Base-by-base conservation (phyloP, 2,797 vertebrate species). In the Ptychadena robeensis region DNA sequence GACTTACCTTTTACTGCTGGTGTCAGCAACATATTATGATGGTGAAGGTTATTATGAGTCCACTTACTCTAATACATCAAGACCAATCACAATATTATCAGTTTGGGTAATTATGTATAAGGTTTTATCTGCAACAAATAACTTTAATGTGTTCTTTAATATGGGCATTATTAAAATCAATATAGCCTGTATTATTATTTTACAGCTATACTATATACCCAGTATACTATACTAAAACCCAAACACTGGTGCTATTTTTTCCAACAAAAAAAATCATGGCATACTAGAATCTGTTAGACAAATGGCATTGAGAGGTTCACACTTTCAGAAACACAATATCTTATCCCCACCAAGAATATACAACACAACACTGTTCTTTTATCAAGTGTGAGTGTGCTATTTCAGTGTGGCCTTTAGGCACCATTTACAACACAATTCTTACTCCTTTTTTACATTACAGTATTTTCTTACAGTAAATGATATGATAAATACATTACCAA, bases 391-490 rank as follows among this genome's bases (percentile, higher is more conserved):
- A 22, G 44, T 37, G 40, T 79, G 65, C 22, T 57, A 37, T 68
- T 35, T 79, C 44, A 7, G 18, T 0, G 2, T 44, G 44, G 40
- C 28, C 48, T 79, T 69, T 22, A 68, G 57, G 76, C 8, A 35
- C 65, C 65, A 57, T 59, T 79, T 79, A 57, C 30, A 53, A 66
- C n/a, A 61, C 9, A n/a, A 5, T 53, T 73, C 25, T 67, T 74
- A 66, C 75, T 48, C 9, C 65, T 63, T 80, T 86, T 89, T 89
- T 87, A 69, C 70, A 81, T 53, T 76, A 85, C 70, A 86, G 0
- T 59, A 27, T 87, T 91, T 89, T 35, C 66, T 75, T 76, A 87
- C 76, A 73, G 81, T 61, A 90, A 89, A 88, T 86, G 67, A 87
- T 86, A 53, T 32, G 48, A 64, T 88, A 87, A 89, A 63, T 84